Evolutionary conservation across 2,113 vertebrate genomes (phyloP), one percentile per base, ranked within the genome.

Genomic region (Bujurquina vittata): DNA sequence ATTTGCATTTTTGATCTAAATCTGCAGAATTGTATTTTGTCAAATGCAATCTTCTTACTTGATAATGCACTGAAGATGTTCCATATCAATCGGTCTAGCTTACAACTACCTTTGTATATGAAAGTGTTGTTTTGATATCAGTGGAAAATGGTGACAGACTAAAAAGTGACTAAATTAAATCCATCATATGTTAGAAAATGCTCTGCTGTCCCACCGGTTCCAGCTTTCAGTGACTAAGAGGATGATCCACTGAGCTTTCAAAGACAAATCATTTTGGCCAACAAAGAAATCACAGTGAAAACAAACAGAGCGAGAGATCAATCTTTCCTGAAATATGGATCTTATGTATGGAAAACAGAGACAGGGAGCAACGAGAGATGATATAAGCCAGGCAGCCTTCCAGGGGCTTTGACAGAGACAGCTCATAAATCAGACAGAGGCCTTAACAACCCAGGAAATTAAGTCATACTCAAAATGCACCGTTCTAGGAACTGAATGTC

Each of bases 301-400:
- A 56, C 23, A 79, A 58, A 9, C 80, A 80, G 86, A 15, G 9
- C 17, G 40, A 54, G 33, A 75, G 52, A 78, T 85, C 22, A 52
- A 55, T 74, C 67, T 63, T 20, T 18, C 22, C 11, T 84, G 60
- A 72, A 84, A 76, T 83, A 78, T 81, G 37, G 60, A 84, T 35
- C 40, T 81, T 55, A 46, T 59, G 65, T 75, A 74, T 69, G 59
- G n/a, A 87, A 88, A 75, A 78, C 56, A 82, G 63, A 80, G 54
- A 54, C 37, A 61, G 79, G 57, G 40, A 69, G 14, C 65, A 55
- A 81, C 65, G 57, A 76, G 65, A 77, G 62, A 67, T 54, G 60
- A 94, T 65, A 83, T 18, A 92, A 82, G 20, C 87, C 94, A 94
- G 94, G 77, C 79, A 46, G 63, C 77, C 56, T 49, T 84, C 83